A percentile compares a stretch with the other conserved stretches of the same genome.
Evolutionary conservation across 2,888 invertebrate species (phyloP).

Genomic region (Nesidiocoris tenuis): DNA sequence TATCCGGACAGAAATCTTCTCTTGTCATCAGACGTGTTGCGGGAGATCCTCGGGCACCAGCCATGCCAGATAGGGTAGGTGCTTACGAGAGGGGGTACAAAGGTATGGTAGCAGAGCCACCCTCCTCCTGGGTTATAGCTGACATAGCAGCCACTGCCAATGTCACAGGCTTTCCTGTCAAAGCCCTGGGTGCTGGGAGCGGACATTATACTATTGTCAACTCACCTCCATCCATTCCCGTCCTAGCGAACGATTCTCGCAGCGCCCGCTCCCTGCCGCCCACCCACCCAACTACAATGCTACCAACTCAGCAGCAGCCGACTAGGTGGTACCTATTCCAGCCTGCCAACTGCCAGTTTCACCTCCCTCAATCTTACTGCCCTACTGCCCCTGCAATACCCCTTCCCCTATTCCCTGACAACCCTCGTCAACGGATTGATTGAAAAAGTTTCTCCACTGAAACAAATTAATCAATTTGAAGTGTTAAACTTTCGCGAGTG

Average conservation of each 20-base stretch:
- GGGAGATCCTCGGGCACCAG: neutral
- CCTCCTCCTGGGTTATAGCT: no score
- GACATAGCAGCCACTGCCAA: no score
- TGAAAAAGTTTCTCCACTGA: constrained; percentile 25
- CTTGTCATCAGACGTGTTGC: neutral
- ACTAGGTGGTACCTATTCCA: neutral
- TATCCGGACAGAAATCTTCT: neutral
- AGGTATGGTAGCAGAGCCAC: no score
- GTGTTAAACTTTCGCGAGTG: constrained; percentile 29
- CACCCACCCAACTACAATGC: no score
- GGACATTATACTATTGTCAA: neutral
- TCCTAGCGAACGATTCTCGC: neutral
- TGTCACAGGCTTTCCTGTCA: neutral
- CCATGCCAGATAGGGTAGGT: neutral
- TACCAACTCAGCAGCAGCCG: neutral
- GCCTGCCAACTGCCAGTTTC: neutral
- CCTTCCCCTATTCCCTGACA: neutral
- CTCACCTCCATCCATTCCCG: neutral
- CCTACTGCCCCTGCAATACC: neutral
- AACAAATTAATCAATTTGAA: constrained; percentile 40
- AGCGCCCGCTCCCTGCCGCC: neutral
- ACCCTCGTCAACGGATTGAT: constrained; percentile 33
- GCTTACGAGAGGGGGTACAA: neutral
- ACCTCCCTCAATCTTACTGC: neutral
- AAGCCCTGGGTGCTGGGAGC: neutral